phyloP scores from a whole-genome alignment of 2,113 vertebrate genomes.

The Asarcornis scutulata region DNA sequence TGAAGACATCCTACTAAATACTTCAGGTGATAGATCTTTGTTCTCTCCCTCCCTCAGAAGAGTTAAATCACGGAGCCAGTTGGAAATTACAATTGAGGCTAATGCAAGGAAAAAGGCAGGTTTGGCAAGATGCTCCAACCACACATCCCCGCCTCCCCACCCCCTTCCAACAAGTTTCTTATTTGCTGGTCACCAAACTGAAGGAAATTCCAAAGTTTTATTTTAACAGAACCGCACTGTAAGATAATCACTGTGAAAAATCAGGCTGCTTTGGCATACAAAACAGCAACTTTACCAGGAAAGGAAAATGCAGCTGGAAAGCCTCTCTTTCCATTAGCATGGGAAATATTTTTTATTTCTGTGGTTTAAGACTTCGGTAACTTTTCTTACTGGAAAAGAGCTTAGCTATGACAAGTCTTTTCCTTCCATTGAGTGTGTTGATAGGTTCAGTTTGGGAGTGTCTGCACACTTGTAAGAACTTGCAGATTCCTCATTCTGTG shows the following conservation, averaged over 20 bases:
- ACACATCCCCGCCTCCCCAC: not conserved
- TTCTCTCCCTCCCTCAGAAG: not conserved
- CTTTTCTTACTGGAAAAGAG: constrained; percentile 33
- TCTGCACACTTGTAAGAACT: not conserved
- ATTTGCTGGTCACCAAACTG: constrained; percentile 55
- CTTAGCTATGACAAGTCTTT: constrained; percentile 45
- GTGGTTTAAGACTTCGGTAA: constrained; percentile 41
- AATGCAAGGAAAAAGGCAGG: not conserved
- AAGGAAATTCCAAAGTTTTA: constrained; percentile 67
- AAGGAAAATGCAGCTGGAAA: constrained; percentile 41
- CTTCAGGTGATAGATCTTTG: not conserved
- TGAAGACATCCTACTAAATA: not conserved
- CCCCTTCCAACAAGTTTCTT: not conserved
- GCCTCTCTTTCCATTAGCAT: constrained; percentile 13
- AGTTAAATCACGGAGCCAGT: not conserved
- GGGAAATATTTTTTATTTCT: constrained; percentile 46
- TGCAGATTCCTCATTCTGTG: not conserved
- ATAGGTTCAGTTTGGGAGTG: not conserved
- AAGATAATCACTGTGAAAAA: constrained; percentile 57
- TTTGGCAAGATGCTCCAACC: constrained; percentile 59
- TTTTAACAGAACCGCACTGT: constrained; percentile 12
- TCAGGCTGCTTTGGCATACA: constrained; percentile 26
- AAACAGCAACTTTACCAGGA: not conserved
- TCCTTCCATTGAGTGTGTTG: not conserved
- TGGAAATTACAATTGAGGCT: constrained; percentile 7